Conservation (phyloP, 2,888 invertebrate species). For the Tenodera sinensis region DNA sequence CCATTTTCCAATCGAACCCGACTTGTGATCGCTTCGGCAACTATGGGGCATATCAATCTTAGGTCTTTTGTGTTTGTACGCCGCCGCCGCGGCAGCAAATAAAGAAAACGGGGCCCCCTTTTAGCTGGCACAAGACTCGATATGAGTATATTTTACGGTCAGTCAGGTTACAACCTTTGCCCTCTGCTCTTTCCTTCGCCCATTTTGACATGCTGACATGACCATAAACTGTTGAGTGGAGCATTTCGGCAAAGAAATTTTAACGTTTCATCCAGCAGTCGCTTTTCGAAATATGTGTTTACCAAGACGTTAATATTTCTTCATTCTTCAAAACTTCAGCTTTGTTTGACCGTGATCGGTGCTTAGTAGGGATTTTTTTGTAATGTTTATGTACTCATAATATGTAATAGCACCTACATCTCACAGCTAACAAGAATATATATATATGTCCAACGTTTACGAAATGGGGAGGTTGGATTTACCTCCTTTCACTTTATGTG, state of each 20-base stretch:
- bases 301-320: not conserved
- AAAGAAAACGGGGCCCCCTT: not conserved
- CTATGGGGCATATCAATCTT: not conserved
- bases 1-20: conserved; percentile 1
- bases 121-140: not conserved
- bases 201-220: not conserved
- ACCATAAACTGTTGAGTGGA: not conserved
- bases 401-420: no score
- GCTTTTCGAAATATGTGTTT: not conserved
- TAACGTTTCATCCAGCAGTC: not conserved
- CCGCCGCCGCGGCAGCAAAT: not conserved
- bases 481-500: no score
- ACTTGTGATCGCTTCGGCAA: not conserved
- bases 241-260: not conserved
- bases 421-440: no score
- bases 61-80: not conserved
- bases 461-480: no score
- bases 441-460: no score
- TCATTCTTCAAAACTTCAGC: no score
- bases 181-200: not conserved
- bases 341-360: no score
- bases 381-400: no score
- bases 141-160: not conserved
- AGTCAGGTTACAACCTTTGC: not conserved
- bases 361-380: no score